These are phyloP conservation scores for Linhomoeus sp. DNA, from an alignment of 2,888 invertebrate genomes.

Conservation along the genomic window DNA sequence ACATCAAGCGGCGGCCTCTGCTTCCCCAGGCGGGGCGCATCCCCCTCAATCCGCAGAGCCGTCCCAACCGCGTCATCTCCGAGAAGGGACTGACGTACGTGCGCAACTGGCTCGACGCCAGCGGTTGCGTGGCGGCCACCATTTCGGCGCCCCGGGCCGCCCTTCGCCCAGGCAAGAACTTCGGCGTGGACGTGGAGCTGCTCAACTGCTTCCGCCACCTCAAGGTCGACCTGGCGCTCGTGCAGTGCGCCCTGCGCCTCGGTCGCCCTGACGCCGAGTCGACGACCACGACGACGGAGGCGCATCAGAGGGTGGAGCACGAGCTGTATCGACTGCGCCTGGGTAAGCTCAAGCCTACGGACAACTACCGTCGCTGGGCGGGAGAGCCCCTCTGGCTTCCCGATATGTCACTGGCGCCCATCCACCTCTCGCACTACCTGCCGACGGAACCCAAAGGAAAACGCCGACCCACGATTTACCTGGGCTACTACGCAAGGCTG, in stretches of 20 bases:
- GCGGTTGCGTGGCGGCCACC: conserved; percentile 7
- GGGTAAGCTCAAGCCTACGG: background rate
- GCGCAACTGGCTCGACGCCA: conserved; percentile 7
- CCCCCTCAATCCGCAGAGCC: background rate
- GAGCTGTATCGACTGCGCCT: background rate
- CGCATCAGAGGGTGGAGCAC: background rate
- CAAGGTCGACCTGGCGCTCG: conserved; percentile 3
- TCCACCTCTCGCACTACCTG: background rate
- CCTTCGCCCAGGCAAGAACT: background rate
- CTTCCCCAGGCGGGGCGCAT: background rate
- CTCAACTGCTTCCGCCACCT: conserved; percentile 8
- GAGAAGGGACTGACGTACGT: conserved; percentile 4
- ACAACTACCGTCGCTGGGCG: conserved; percentile 4
- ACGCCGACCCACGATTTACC: background rate
- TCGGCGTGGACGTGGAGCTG: conserved; percentile 7
- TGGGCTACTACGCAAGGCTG: background rate
- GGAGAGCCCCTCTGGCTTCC: conserved; percentile 6
- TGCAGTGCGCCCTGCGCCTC: conserved; percentile 1
- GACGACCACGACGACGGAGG: background rate
- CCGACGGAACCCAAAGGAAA: background rate
- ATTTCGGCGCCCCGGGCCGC: background rate
- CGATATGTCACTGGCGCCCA: background rate
- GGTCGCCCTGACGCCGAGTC: background rate
- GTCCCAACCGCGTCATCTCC: background rate
- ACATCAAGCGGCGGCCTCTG: conserved; percentile 3